phyloP scores from a whole-genome alignment of 1,140 invertebrate species.

The Hyposmocoma kahamanoa region DNA sequence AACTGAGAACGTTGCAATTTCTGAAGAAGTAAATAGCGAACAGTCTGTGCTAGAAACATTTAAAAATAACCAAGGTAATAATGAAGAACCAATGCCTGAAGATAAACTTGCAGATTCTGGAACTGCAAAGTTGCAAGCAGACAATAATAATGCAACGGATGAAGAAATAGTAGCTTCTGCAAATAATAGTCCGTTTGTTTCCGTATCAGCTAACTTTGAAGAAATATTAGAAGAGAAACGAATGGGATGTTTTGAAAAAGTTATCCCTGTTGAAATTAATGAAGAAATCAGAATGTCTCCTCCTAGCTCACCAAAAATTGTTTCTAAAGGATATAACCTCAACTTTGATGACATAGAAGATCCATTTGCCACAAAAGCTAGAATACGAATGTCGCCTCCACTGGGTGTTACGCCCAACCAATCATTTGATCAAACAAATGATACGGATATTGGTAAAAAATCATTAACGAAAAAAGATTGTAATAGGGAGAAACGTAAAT shows the following conservation, averaged over 20 bases:
- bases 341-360: conserved; percentile 59
- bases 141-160: too few relatives aligned
- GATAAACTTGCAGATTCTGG: too few relatives aligned
- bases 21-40: too few relatives aligned
- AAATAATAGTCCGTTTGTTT: conserved; percentile 42
- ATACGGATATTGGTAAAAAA: conserved; percentile 5
- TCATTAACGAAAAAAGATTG: conserved; percentile 17
- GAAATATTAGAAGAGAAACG: neutral
- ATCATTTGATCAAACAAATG: conserved; percentile 5
- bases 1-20: too few relatives aligned
- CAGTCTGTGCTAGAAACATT: too few relatives aligned
- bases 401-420: conserved; percentile 15
- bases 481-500: conserved; percentile 31
- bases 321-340: conserved; percentile 51
- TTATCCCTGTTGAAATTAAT: conserved; percentile 18
- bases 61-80: too few relatives aligned
- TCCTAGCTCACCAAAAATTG: conserved; percentile 31
- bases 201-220: conserved; percentile 18
- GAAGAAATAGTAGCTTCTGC: conserved; percentile 38
- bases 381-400: conserved; percentile 44
- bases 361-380: conserved; percentile 58
- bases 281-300: conserved; percentile 23
- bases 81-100: too few relatives aligned
- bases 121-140: too few relatives aligned
- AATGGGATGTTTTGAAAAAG: conserved; percentile 15